Base-by-base conservation (phyloP, 2,888 invertebrate species). In the Phlogophora meticulosa region DNA sequence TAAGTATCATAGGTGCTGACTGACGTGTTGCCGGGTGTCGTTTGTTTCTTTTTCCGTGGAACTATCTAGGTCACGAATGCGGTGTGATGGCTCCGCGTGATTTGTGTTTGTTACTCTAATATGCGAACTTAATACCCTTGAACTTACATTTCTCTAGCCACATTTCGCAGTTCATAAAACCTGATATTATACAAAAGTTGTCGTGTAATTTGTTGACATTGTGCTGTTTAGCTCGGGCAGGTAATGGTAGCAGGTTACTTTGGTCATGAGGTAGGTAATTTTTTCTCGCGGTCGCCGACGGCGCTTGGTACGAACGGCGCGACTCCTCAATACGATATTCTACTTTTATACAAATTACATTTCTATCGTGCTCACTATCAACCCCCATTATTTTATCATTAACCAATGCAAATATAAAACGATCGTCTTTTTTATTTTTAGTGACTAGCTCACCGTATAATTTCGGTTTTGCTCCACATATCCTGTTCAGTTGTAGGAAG, bases 351-450 rank as follows among this genome's bases (percentile, higher is more conserved):
- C 91, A 94, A 94, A 95, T 94, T 94, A 94, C 93, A 92, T 94
- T 94, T 89, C 94, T 94, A 94, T 94, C 95, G 94, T 94, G 94
- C 90, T 90, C 87, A 88, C 91, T 90, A 94, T 94, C 94, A 89
- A 87, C 86, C 91, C 90, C 93, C 90, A 95, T 95, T 95, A 95
- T 95, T 92, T 93, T 93, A 93, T 92, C 95, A 94, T 95, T 95
- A 94, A 91, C 86, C 86, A 87, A 91, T 90, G 92, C 92, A 87
- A 93, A 94, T 92, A 88, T 86, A 85, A 86, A 89, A 88, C 84
- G 83, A 84, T 81, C 71, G 83, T 86, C 87, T 90, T 90, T 90
- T 88, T 87, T 87, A 87, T 85, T 88, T n/a, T 89, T 81, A 78
- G 75, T 81, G 85, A 83, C 81, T 92, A 90, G 90, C 92, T 87